phyloP scores from a whole-genome alignment of 2,113 vertebrate species.

The Lepidothrix coronata region DNA sequence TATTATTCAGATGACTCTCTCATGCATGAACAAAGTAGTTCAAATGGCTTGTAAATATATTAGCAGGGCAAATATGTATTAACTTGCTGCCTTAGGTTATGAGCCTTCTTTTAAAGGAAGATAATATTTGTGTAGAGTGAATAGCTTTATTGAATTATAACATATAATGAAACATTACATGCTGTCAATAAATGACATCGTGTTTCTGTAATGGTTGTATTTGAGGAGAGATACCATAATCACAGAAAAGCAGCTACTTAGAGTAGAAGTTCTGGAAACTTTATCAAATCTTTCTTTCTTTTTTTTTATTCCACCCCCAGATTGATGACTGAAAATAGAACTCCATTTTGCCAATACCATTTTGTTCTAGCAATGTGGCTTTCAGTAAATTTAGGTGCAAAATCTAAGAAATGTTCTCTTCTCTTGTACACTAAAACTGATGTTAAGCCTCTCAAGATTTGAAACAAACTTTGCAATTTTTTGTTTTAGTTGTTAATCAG shows the following conservation, averaged over 20 bases:
- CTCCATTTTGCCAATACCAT: not conserved
- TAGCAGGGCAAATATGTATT: conserved; percentile 42
- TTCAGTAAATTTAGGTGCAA: not conserved
- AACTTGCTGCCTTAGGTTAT: conserved; percentile 23
- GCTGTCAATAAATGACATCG: conserved; percentile 33
- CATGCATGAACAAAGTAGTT: conserved; percentile 8
- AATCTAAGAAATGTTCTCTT: not conserved
- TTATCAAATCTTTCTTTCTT: not conserved
- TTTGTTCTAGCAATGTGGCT: not conserved
- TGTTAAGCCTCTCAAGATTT: not conserved
- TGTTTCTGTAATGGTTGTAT: not conserved
- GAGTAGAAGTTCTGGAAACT: not conserved
- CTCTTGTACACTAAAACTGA: not conserved
- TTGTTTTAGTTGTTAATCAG: not conserved
- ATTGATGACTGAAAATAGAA: not conserved
- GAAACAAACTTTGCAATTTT: not conserved
- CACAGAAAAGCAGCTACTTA: not conserved
- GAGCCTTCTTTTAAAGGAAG: not conserved
- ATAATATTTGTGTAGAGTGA: conserved; percentile 29
- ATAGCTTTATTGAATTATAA: conserved; percentile 43
- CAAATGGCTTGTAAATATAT: conserved; percentile 49
- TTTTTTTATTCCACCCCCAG: not conserved
- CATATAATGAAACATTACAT: not conserved
- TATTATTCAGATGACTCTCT: conserved; percentile 43
- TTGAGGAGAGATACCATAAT: not conserved